phyloP scores from a whole-genome alignment of 2,888 invertebrate genomes.

The Rhaphigaster nebulosa region DNA sequence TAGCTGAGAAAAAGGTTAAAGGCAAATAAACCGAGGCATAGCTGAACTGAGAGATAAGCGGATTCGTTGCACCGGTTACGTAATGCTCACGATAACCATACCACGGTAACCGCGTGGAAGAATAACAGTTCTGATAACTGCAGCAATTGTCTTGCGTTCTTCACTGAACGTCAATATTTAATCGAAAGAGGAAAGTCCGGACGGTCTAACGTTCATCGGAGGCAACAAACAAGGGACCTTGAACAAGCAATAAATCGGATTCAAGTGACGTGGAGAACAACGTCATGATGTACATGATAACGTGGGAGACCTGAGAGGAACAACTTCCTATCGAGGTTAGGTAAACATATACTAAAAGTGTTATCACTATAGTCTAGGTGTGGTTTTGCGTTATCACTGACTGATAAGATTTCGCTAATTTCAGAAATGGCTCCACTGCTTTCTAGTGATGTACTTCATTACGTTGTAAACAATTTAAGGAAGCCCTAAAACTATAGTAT shows the following conservation, averaged over 20 bases:
- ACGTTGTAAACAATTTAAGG: neutral
- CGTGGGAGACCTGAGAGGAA: neutral
- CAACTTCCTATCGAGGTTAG: neutral
- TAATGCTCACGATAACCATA: neutral
- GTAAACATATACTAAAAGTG: neutral
- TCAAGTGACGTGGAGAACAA: neutral
- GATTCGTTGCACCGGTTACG: neutral
- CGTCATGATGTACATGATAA: neutral
- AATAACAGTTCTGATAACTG: neutral
- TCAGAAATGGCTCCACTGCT: neutral
- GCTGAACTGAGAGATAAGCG: neutral
- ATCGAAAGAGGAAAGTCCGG: neutral
- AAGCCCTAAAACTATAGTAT: neutral
- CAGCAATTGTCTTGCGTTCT: neutral
- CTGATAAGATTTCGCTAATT: slow-evolving; percentile 27
- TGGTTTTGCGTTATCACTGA: neutral
- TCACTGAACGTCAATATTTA: neutral
- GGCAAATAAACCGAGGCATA: neutral
- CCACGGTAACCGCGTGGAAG: neutral
- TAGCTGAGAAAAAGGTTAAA: neutral
- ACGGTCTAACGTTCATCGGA: neutral
- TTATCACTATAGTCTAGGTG: neutral
- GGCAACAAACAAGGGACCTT: neutral
- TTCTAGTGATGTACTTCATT: neutral
- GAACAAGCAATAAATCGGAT: neutral